Conservation (phyloP, 1,140 invertebrate genomes). For the Dryas iulia region DNA sequence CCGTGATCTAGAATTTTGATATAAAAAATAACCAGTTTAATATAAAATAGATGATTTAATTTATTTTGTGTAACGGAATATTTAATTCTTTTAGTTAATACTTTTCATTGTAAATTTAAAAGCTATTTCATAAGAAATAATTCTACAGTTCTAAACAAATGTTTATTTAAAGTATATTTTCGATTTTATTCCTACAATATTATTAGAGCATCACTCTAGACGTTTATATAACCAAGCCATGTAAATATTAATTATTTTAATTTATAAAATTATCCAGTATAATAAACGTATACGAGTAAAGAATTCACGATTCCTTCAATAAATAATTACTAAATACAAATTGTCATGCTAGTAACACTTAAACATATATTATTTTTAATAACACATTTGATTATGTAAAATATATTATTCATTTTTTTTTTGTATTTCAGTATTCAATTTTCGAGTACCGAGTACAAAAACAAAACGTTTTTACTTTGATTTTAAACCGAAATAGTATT, state of each 20-base stretch:
- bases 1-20: no score
- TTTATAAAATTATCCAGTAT: background rate
- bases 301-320: background rate
- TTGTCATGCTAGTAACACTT: conserved; percentile 14
- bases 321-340: background rate
- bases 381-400: conserved; percentile 1
- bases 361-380: conserved; percentile 3
- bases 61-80: no score
- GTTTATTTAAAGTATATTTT: no score
- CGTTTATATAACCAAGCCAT: background rate
- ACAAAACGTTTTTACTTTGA: background rate
- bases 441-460: background rate
- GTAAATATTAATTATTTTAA: background rate
- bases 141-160: no score
- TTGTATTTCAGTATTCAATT: background rate
- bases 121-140: no score
- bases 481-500: background rate
- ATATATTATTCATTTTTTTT: background rate
- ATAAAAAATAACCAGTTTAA: no score
- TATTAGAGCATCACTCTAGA: background rate
- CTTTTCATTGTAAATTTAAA: no score
- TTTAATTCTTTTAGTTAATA: no score
- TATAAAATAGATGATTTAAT: no score
- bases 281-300: background rate
- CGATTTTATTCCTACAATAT: no score